Conservation (phyloP, 2,888 invertebrate species). For the Drosophila basisetae region DNA sequence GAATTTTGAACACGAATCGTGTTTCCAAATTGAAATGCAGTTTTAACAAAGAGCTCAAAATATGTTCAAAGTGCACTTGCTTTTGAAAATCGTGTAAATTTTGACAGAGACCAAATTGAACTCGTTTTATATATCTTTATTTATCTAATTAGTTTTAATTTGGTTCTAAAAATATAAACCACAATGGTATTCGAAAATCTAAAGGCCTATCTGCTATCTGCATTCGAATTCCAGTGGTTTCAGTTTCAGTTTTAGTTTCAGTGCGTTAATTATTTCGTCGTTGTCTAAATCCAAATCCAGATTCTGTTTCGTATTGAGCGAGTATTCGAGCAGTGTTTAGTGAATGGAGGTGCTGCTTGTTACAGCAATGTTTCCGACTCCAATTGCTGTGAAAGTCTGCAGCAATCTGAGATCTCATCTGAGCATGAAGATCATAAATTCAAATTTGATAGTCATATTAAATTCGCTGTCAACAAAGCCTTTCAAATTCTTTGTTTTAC, state of each 20-base stretch:
- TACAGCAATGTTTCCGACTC: not conserved
- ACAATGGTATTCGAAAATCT: conserved; percentile 40
- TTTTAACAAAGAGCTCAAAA: not conserved
- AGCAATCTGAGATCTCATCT: not conserved
- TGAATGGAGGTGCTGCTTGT: not conserved
- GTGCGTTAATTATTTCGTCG: conserved; percentile 28
- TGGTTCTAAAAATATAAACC: no score
- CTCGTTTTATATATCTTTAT: no score
- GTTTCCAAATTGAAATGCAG: not conserved
- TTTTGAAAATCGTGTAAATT: no score
- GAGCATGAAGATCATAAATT: conserved; percentile 89
- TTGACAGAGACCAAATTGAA: no score
- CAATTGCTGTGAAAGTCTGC: no score
- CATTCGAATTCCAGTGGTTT: no score
- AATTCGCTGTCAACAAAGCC: not conserved
- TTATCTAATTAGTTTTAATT: no score
- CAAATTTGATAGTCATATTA: not conserved
- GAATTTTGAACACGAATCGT: not conserved
- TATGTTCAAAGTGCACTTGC: not conserved
- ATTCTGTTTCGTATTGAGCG: no score
- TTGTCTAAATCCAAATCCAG: not conserved
- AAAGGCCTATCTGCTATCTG: conserved; percentile 25
- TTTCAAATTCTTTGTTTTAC: conserved; percentile 71
- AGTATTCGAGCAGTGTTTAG: not conserved
- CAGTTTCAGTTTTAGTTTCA: conserved; percentile 43